Base-by-base conservation (phyloP, 2,113 vertebrate species). In the Lampris incognitus region DNA sequence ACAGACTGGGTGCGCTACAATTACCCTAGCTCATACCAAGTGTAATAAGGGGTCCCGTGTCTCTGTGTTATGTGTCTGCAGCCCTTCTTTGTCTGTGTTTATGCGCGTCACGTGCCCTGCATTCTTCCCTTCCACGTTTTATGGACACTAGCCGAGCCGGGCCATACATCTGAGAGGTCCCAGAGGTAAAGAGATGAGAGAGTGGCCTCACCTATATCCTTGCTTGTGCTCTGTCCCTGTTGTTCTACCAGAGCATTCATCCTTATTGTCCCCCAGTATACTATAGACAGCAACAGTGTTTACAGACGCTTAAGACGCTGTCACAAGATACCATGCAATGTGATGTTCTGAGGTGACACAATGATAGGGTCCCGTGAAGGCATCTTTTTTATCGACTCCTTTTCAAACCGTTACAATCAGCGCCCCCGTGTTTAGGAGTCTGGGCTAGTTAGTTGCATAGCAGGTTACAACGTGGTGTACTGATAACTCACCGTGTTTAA, bases 401-500 rank as follows among this genome's bases (percentile, higher is more conserved):
- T 24, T 56, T 66, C n/a, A 68, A 39, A 6, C 37, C 4, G 42
- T 61, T 13, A 52, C 65, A 66, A 8, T 64, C 11, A 36, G 11
- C 24, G 4, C 8, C 11, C 4, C 5, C 9, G 46, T 37, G 11
- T 74, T 1, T 13, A 39, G 11, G 11, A 57, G n/a, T 4, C 57
- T 58, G 6, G 71, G 56, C 66, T 50, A 8, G 10, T 48, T 41
- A 52, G 55, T 71, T 66, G 69, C 39, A 39, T 62, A 66, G 75
- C 38, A 3, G 50, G 24, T 66, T 48, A 1, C 10, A 44, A 8
- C 3, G 56, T 38, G 2, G 9, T 61, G 0, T 10, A 41, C 4
- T n/a, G 52, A 4, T 24, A 66, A 84, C 89, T 86, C 72, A 92
- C 89, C 71, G 0, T 13, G 7, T 66, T 83, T 93, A 95, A 67